Base-by-base conservation (phyloP, 2,888 invertebrate species). In the Caenorhabditis afra region DNA sequence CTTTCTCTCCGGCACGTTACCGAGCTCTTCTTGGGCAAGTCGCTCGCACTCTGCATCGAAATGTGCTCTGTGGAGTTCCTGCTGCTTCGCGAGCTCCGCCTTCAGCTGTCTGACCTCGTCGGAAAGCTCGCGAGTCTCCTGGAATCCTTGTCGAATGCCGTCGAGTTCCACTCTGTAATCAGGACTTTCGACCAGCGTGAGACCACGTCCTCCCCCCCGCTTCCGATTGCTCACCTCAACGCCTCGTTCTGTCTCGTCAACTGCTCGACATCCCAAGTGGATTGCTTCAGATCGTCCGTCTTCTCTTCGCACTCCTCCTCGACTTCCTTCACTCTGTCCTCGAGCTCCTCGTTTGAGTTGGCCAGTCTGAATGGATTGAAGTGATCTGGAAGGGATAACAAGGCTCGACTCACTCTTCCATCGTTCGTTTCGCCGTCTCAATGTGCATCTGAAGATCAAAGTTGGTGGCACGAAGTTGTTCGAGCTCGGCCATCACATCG, bases 391-490 rank as follows among this genome's bases (percentile, higher is more conserved):
- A 11, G 37, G 37, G 37, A 11, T 37, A 8, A 37, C 37, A 37
- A 11, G 5, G 11, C 7, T 37, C 37, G 37, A 11, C 41, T 39
- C 71, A 73, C 73, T 65, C 65, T 37, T 74, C 65, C 64, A 65
- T 23, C 3, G 73, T 79, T 50, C 64, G 67, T 18, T 67, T 66
- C 23, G 62, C 67, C 37, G 68, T 55, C 29, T 79, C 67, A 12
- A 79, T 55, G 23, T 62, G 65, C 79, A 74, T 68, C 47, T 84
- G 84, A 16, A 84, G 74, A 14, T 81, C 83, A 35, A 84, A 81
- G 59, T 84, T 84, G n/a, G 77, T 75, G 23, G 78, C 80, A 11
- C 81, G 58, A 12, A 84, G 78, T 11, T 74, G 67, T 47, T 80
- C 70, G 18, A 71, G 65, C 44, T 81, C 68, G 14, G 61, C 80